Conservation (phyloP, 2,113 vertebrate species). For the Antennarius striatus region DNA sequence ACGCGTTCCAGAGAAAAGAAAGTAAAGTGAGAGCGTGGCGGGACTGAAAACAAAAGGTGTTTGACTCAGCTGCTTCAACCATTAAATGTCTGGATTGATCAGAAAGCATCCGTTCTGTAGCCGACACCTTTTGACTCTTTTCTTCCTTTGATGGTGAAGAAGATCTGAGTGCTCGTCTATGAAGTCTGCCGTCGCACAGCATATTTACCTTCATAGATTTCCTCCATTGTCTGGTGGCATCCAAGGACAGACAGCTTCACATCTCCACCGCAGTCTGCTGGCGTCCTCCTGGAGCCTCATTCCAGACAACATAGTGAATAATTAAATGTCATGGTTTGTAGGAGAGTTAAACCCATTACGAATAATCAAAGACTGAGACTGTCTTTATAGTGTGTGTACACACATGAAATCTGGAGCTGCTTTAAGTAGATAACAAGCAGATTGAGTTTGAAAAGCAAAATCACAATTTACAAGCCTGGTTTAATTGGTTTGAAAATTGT, state of each 20-base stretch:
- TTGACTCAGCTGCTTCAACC: not conserved
- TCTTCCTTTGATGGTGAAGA: not conserved
- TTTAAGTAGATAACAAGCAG: no score
- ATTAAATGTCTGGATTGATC: not conserved
- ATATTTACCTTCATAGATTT: not conserved
- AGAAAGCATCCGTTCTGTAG: no score
- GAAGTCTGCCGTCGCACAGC: no score
- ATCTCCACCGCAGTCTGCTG: constrained; percentile 14
- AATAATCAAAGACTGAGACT: constrained; percentile 16
- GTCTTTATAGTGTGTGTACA: no score
- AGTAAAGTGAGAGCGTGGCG: not conserved
- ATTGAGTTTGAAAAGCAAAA: no score
- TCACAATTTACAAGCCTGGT: no score
- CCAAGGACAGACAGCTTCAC: not conserved
- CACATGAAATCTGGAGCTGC: not conserved
- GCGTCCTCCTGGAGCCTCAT: constrained; percentile 2
- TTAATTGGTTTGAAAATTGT: no score
- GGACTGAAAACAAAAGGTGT: not conserved
- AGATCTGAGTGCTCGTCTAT: not conserved
- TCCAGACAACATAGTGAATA: constrained; percentile 36
- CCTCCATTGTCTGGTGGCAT: not conserved
- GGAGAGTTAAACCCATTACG: constrained; percentile 17
- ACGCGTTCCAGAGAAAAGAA: constrained; percentile 5
- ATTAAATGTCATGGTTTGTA: constrained; percentile 19
- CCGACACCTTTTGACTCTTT: no score